Base-by-base conservation (phyloP, 1,140 invertebrate species). In the Lucilia sericata region DNA sequence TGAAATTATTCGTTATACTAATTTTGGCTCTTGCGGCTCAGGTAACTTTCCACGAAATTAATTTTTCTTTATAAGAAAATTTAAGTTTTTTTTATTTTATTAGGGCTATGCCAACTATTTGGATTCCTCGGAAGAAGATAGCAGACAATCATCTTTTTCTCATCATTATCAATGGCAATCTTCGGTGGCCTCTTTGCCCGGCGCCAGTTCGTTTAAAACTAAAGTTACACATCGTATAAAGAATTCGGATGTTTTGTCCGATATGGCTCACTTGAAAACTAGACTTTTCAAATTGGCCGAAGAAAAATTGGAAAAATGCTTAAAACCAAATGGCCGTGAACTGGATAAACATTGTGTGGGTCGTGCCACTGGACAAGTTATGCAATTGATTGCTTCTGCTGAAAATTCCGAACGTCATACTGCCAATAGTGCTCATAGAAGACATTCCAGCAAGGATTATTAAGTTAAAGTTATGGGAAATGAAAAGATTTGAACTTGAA, bases 221-320 rank as follows among this genome's bases (percentile, higher is more conserved):
- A 80, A 80, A 49, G 47, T 80, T 21, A 49, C 76, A 12, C 76
- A 49, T 21, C 42, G 76, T 80, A 51, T 80, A 25, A 49, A n/a
- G 19, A 21, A 21, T 19, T 80, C 76, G 2, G 19, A 21, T 13
- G 17, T 13, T 21, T 17, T 80, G 9, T 13, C 12, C 0, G 9
- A 21, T 25, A 25, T 49, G 19, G 2, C n/a, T 2, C 19, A 49
- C 12, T 51, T 49, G 42, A 49, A 51, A 25, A 5, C 49, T 3
- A 80, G 19, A 47, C 34, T 78, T 78, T 47, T n/a, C 5, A 36
- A 78, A n/a, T 7, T 80, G 0, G 76, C 76, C 19, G 19, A 80
- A 12, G 76, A 80, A 49, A 80, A 80, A 80, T 80, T 80, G 76
- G 76, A 80, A 80, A 80, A 80, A 49, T 80, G 76, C 19, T 2